phyloP scores from a whole-genome alignment of 2,888 invertebrate species.

The Microctonus aethiopoides region DNA sequence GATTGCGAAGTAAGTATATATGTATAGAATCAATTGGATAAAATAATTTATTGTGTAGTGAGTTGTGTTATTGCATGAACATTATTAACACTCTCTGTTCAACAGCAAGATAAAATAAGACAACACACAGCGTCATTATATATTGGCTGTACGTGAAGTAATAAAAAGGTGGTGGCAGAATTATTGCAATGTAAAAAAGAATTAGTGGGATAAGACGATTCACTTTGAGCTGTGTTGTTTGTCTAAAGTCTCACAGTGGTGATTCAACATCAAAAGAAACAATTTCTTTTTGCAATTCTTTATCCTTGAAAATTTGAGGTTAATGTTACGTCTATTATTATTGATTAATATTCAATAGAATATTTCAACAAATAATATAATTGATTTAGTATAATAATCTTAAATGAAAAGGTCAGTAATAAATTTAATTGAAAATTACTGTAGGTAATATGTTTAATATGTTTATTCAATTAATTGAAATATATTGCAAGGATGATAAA shows the following conservation, averaged over 20 bases:
- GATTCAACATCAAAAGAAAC: slow-evolving; percentile 58
- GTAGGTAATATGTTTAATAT: no score
- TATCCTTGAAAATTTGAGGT: no score
- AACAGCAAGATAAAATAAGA: neutral
- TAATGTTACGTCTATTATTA: no score
- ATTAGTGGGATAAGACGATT: slow-evolving; percentile 31
- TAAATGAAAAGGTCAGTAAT: slow-evolving; percentile 1
- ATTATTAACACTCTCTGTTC: neutral
- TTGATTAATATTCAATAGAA: no score
- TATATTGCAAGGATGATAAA: neutral
- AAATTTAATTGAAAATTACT: no score
- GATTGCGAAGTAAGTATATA: neutral
- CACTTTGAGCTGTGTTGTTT: slow-evolving; percentile 52
- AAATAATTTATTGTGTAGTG: neutral
- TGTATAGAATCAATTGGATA: neutral
- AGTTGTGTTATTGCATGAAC: neutral
- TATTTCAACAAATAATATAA: no score
- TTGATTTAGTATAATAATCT: slow-evolving; percentile 36
- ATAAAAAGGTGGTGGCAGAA: slow-evolving; percentile 5
- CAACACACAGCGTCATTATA: neutral
- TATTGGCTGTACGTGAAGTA: neutral
- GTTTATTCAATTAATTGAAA: no score
- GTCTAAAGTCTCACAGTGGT: slow-evolving; percentile 48
- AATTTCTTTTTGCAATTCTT: no score
- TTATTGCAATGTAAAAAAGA: slow-evolving; percentile 14